These are phyloP conservation scores for Ciconia nigra DNA, from an alignment of 2,797 vertebrate genomes.

Conservation along the genomic window DNA sequence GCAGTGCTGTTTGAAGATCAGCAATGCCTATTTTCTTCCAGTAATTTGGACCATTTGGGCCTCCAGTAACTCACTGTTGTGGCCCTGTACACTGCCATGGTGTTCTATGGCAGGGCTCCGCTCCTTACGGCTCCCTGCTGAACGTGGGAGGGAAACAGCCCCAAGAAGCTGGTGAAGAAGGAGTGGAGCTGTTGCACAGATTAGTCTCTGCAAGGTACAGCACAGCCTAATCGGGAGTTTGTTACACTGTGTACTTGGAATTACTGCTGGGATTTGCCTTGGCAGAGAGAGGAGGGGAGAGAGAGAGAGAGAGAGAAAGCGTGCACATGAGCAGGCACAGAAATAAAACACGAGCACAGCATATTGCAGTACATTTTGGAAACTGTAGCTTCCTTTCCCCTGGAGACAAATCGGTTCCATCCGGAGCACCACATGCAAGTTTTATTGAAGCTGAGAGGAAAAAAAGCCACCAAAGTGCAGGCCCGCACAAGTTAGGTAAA, in stretches of 20 bases:
- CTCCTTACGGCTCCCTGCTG: background rate
- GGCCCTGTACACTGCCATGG: background rate
- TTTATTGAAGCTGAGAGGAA: background rate
- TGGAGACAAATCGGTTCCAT: background rate
- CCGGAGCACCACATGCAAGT: background rate
- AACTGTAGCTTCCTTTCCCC: background rate
- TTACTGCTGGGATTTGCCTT: conserved; percentile 49
- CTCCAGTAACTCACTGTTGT: background rate
- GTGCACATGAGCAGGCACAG: background rate
- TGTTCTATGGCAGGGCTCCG: background rate
- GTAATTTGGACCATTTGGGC: background rate
- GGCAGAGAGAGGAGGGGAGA: background rate
- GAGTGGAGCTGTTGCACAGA: background rate
- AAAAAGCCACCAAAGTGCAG: background rate
- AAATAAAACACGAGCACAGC: conserved; percentile 6
- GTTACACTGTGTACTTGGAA: conserved; percentile 11
- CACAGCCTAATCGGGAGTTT: background rate
- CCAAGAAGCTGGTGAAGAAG: background rate
- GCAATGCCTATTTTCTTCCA: background rate
- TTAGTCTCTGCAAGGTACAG: background rate
- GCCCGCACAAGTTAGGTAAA: background rate
- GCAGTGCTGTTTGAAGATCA: background rate
- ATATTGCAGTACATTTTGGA: background rate
- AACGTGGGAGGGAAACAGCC: background rate
- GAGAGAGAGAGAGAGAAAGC: background rate